Evolutionary conservation across 2,113 vertebrate genomes (phyloP), one percentile per base, ranked within the genome.

Genomic region (Dipodomys stephensi): DNA sequence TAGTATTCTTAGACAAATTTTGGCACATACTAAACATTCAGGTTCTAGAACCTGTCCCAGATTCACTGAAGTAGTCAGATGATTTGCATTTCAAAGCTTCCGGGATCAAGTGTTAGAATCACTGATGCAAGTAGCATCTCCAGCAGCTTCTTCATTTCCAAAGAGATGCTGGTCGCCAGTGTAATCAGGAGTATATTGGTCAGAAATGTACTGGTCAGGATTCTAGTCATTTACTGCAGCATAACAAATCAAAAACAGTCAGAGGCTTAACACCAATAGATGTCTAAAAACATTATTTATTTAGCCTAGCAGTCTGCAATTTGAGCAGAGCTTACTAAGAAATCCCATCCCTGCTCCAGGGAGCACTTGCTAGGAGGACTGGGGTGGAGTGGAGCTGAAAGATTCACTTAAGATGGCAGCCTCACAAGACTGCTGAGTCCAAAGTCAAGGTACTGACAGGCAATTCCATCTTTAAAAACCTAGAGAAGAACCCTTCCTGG

Each of bases 31-130:
- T 57, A 44, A 87, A 86, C 88, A 27, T 65, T 30, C 46, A 90
- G 20, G 32, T 62, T 46, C 79, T 91, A 12, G 7, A 23, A 28
- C 4, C 74, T 32, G 74, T 12, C n/a, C 22, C 28, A 79, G 69
- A 35, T 22, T 57, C 13, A n/a, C 27, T 35, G 32, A 90, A 83
- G 69, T 53, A 77, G 32, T 72, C 73, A 82, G 30, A 71, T 23
- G 15, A 71, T 71, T 93, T 87, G 53, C 39, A 81, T 91, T 91
- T 82, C 57, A 69, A 62, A 94, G 30, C 20, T 73, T 79, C 46
- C 53, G 30, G 27, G 5, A 12, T 68, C 27, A 93, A 87, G 22
- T 65, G 27, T 76, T 39, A 72, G 76, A 67, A 74, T 69, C 27
- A 39, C 8, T 1, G 25, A 67, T 7, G 15, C 12, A 71, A 15